phyloP scores from a whole-genome alignment of 1,140 invertebrate species.

The Subanguina moxae region DNA sequence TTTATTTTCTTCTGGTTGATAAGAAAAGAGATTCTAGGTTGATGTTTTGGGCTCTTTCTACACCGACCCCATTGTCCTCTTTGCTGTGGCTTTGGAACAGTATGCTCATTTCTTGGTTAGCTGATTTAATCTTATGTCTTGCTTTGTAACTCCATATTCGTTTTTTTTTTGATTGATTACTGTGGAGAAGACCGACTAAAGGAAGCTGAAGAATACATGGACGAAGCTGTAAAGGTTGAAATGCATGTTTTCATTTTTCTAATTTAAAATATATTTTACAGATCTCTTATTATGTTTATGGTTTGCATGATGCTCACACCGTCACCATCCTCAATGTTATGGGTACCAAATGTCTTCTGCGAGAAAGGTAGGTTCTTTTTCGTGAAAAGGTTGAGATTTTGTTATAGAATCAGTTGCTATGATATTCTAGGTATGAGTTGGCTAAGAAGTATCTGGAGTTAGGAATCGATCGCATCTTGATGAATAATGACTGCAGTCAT shows the following conservation, averaged over 20 bases:
- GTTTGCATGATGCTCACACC: conserved; percentile 41
- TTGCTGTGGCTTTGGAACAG: conserved; percentile 51
- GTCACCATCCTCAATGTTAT: conserved; percentile 54
- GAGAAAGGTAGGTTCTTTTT: conserved; percentile 33
- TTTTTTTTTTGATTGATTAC: conserved; percentile 44
- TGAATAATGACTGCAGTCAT: conserved; percentile 38
- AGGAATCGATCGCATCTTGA: conserved; percentile 49
- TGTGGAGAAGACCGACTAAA: conserved; percentile 40
- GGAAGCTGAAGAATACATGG: conserved; percentile 56
- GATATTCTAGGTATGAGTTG: conserved; percentile 41
- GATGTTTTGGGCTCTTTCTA: conserved; percentile 47
- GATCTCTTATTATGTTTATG: conserved; percentile 56
- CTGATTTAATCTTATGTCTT: conserved; percentile 9
- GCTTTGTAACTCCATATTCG: not conserved
- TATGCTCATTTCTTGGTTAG: conserved; percentile 55
- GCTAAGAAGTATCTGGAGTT: conserved; percentile 51
- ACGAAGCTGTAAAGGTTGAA: conserved; percentile 55
- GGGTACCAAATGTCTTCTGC: conserved; percentile 43
- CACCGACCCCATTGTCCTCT: conserved; percentile 56
- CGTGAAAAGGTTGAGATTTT: too few species aligned
- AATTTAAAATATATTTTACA: conserved; percentile 22
- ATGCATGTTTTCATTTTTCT: not conserved
- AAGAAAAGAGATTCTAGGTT: conserved; percentile 19
- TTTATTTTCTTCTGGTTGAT: too few species aligned
- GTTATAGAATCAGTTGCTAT: not conserved